Base-by-base conservation (phyloP, 2,113 vertebrate species). In the Platichthys flesus region DNA sequence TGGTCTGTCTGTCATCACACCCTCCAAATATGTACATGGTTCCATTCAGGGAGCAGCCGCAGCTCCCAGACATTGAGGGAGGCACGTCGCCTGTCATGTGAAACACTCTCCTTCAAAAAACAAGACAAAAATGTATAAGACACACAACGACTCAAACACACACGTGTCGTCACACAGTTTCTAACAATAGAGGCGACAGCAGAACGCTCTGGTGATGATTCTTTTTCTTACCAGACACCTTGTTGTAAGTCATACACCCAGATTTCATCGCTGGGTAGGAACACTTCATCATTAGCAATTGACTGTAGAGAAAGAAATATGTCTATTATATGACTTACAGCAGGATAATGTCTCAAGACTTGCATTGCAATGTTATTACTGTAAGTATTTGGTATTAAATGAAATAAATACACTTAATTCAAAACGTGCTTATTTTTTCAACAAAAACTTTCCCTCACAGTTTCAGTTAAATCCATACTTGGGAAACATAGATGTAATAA, bases 1-100 rank as follows among this genome's bases (percentile, higher is more conserved):
- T 98, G 65, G 96, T 97, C 92, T 98, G 98, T 87, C 96, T 97
- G 87, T 98, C 96, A 91, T 97, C 94, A 91, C 96, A 99, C 76
- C 97, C 97, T 89, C 97, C 97, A 90, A 99, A 99, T 85, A 99
- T 93, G 85, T 96, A 97, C 64, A 98, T 89, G 77, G 94, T 93
- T 42, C 96, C 96, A 58, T 95, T 91, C 70, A 98, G 86, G 79
- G 90, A 95, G 6, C 96, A 95, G 71, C 96, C 94, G 66, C 97
- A 99, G 71, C 95, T 95, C 68, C 97, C 97, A 1, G 97, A 99
- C 97, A 98, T 97, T 57, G 96, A 94, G 14, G 96, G 95, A 24
- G 97, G 97, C 0, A 96, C 80, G 2, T 96, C 95, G 35, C 97
- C 97, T 76, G 93, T 91, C 96, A 96, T 97, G 47, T 94, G 88